These are phyloP conservation scores for Oxygymnocypris stewartii DNA, from an alignment of 2,113 vertebrate species.

Conservation along the genomic window DNA sequence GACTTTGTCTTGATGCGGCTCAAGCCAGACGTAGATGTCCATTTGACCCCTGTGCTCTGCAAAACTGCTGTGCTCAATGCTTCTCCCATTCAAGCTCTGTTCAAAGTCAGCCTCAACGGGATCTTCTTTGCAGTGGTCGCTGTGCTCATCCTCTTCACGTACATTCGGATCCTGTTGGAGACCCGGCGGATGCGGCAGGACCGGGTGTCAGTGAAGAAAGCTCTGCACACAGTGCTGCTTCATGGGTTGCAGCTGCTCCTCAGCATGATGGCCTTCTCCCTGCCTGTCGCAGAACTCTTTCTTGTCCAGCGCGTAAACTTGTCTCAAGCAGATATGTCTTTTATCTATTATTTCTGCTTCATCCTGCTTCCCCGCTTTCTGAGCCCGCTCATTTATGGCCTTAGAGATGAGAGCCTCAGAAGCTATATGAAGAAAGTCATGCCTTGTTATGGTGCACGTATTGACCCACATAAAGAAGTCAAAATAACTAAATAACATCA, in stretches of 20 bases:
- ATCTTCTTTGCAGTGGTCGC: constrained; percentile 69
- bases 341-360: constrained; percentile 71
- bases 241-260: constrained; percentile 75
- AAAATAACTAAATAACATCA: not conserved
- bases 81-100: constrained; percentile 62
- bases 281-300: constrained; percentile 64
- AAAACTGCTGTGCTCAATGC: constrained; percentile 26
- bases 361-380: constrained; percentile 71
- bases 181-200: constrained; percentile 70
- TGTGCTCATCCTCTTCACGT: constrained; percentile 72
- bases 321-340: constrained; percentile 60
- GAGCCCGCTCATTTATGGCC: constrained; percentile 75
- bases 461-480: constrained; percentile 3
- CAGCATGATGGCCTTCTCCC: constrained; percentile 68
- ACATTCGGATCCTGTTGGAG: constrained; percentile 71
- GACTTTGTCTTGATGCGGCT: constrained; percentile 57
- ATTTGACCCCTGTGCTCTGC: constrained; percentile 58
- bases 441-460: constrained; percentile 45
- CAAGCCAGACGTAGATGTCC: constrained; percentile 20
- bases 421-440: constrained; percentile 57
- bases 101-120: constrained; percentile 56
- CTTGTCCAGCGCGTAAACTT: constrained; percentile 30
- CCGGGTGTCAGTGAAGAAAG: constrained; percentile 65
- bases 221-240: constrained; percentile 73
- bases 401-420: constrained; percentile 69